Evolutionary conservation across 35 echinoderm and acorn worm species (phyloP), one percentile per base, ranked within the genome.

Genomic region (Chiridota heheva): DNA sequence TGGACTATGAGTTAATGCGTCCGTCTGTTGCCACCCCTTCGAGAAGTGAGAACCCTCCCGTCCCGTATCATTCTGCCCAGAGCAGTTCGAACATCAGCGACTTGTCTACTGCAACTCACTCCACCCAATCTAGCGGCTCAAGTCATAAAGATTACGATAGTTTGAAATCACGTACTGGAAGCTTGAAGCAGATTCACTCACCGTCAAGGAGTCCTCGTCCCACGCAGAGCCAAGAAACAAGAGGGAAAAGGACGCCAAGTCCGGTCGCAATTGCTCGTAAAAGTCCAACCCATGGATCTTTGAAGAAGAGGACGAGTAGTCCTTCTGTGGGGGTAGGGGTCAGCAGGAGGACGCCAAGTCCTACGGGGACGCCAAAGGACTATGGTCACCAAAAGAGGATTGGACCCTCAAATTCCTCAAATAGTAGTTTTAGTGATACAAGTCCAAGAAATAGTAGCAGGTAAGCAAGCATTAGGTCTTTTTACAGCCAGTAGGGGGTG

Each of bases 61-160:
- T 22, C 48, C 72, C 56, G 1, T 12, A 36, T 5, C 47, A 35
- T 8, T 35, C 72, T 46, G 48, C 82, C 25, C 67, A 76, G 3
- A 90, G 81, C 27, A 96, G 70, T 45, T 91, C 89, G 0, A 96
- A 90, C 57, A 69, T 96, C 15, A 96, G 92, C 27, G 92, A 96
- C 25, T 60, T 86, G 22, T 96, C 92, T 39, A 44, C 65, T 18
- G 81, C 84, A 36, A 70, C 86, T 31, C 61, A 83, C 69, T 85
- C 87, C 13, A 86, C 89, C 10, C 73, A 84, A 44, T 91, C 89
- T 36, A 84, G 89, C 36, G 89, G 89, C 1, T 91, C 89, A 15
- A 69, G 82, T 42, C 89, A 78, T 17, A 72, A 66, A 16, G 89
- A 84, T 26, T 36, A 40, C 36, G 38, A 45, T 48, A 68, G 39